Conservation (phyloP, 2,797 vertebrate genomes). For the Sebastes flavidus region DNA sequence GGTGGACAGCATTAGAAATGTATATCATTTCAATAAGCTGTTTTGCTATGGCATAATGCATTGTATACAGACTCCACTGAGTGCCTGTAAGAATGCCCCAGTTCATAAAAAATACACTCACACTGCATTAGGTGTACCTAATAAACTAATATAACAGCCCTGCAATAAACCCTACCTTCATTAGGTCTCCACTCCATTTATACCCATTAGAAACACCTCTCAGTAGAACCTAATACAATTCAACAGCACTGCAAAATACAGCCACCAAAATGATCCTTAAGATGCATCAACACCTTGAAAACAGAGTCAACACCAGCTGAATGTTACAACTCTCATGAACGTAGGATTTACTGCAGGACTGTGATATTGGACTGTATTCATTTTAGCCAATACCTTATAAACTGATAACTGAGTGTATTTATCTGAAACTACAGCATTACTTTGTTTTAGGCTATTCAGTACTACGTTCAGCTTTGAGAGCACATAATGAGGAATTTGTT, state of each 20-base stretch:
- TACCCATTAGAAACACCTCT: background rate
- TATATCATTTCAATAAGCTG: background rate
- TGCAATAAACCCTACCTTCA: background rate
- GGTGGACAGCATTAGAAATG: background rate
- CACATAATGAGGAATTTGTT: background rate
- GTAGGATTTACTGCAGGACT: background rate
- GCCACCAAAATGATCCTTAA: background rate
- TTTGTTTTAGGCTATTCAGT: background rate
- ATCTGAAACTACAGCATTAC: background rate
- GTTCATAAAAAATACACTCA: background rate
- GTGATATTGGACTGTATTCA: background rate
- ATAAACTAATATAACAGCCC: background rate
- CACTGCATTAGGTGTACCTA: background rate
- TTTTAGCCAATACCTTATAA: background rate
- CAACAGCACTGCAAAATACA: background rate
- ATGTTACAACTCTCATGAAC: background rate
- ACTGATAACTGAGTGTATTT: background rate
- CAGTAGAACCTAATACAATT: background rate
- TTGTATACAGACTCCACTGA: background rate
- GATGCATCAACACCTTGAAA: background rate
- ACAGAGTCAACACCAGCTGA: background rate
- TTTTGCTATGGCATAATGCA: background rate
- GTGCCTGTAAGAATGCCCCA: background rate
- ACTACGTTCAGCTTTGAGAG: background rate
- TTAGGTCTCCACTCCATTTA: background rate